Percentiles rank a stretch among this genome's conserved stretches.
Evolutionary conservation across 2,888 invertebrate species (phyloP).

Genomic region (Agonum fuliginosum): DNA sequence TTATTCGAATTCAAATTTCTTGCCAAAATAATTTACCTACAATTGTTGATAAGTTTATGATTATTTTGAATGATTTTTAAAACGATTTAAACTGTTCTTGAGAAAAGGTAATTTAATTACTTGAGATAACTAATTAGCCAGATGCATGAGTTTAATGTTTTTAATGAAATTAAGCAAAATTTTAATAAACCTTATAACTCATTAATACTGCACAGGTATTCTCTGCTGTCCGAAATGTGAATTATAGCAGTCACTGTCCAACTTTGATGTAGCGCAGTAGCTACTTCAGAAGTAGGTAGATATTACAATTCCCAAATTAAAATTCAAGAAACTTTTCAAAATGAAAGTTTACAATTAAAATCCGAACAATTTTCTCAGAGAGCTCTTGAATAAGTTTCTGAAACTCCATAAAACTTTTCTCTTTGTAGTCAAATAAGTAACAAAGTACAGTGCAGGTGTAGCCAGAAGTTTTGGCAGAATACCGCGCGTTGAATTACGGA

Average conservation of each 20-base stretch:
- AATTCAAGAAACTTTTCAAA: constrained; percentile 43
- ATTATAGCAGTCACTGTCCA: not conserved
- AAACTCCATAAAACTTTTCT: constrained; percentile 37
- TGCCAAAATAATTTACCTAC: too few relatives aligned
- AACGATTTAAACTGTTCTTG: too few relatives aligned
- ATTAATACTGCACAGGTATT: not conserved
- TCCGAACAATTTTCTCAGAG: constrained; percentile 26
- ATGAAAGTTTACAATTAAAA: constrained; percentile 37
- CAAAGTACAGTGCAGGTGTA: too few relatives aligned
- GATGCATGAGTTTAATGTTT: not conserved
- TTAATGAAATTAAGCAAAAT: not conserved
- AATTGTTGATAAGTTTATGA: too few relatives aligned
- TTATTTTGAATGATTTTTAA: too few relatives aligned
- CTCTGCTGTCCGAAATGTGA: not conserved
- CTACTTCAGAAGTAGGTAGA: constrained; percentile 14
- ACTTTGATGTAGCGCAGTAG: not conserved
- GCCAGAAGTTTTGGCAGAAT: not conserved
- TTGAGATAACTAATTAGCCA: not conserved
- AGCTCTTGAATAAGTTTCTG: constrained; percentile 24
- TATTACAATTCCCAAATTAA: constrained; percentile 39
- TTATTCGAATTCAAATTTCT: too few relatives aligned
- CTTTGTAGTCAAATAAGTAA: constrained; percentile 20
- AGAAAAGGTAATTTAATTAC: too few relatives aligned
- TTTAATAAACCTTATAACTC: constrained; percentile 12
- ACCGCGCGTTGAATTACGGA: not conserved